Evolutionary conservation across 2,888 invertebrate genomes (phyloP), one percentile per base, ranked within the genome.

Genomic region (Zootermopsis nevadensis): DNA sequence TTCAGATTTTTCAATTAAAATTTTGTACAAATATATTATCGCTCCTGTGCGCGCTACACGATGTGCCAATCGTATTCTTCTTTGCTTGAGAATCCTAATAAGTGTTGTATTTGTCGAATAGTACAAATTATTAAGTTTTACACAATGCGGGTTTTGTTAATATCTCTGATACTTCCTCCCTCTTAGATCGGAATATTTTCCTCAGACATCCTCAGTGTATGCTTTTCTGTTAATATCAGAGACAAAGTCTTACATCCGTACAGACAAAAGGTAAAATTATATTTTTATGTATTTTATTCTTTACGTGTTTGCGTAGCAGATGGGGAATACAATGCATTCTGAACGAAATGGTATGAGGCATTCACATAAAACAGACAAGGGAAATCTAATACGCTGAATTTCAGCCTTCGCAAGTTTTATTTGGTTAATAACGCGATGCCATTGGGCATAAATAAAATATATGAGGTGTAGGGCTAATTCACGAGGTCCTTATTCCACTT

Each of bases 401-500:
- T 55, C 55, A 22, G 55, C 22, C 55, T 55, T 55, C 24, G 22
- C 22, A 55, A 48, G 48, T 48, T 48, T 48, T 19, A 19, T 15
- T 3, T 12, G 48, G 1, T 1, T 19, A 48, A 27, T 27, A 60
- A 60, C 60, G 8, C 48, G 60, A n/a, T 27, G 74, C 38, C 42
- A 38, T 42, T 38, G 69, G 33, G 22, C 38, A 74, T 4, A 38
- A 6, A 38, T 74, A 38, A 35, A 38, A 74, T 27, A 38, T 35
- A 38, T 74, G 74, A 74, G 33, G 74, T 74, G 74, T 74, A 74
- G 42, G 67, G 77, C 81, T 83, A 81, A 83, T 83, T 81, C 81
- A 77, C 77, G 33, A 48, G 83, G 67, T 81, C 83, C 83, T 83
- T 83, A 83, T 83, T 83, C 83, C 83, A 77, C 81, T 81, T 76